Conservation (phyloP, 2,113 vertebrate species). For the Mandrillus leucophaeus region DNA sequence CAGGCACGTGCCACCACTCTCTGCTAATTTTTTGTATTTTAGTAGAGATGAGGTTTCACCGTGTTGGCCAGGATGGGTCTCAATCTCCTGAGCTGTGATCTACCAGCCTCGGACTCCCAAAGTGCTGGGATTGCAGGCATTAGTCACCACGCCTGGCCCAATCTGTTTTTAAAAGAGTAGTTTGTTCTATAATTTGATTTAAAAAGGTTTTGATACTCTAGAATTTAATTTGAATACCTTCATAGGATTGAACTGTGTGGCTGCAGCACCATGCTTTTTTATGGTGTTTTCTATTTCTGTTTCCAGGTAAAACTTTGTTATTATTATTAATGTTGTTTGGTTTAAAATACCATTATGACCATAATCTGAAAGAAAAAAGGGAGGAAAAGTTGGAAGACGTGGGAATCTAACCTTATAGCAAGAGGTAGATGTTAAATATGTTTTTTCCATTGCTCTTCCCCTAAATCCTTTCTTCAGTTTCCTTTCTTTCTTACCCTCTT, state of each 20-base stretch:
- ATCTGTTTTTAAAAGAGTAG: neutral
- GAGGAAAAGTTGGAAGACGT: neutral
- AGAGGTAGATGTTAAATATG: neutral
- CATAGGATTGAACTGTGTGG: neutral
- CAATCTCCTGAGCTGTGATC: too few relatives aligned
- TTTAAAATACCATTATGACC: too few relatives aligned
- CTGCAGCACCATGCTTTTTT: too few relatives aligned
- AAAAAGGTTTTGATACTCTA: neutral
- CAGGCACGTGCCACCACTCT: too few relatives aligned
- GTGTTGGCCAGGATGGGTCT: too few relatives aligned
- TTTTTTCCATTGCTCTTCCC: neutral
- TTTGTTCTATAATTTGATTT: neutral
- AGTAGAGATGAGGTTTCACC: too few relatives aligned
- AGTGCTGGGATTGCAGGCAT: too few relatives aligned
- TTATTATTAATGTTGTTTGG: neutral
- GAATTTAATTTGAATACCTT: neutral
- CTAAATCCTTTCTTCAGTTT: neutral
- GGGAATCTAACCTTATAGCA: neutral
- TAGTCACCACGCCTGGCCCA: too few relatives aligned
- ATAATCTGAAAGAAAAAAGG: too few relatives aligned
- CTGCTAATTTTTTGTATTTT: too few relatives aligned
- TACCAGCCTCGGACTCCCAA: too few relatives aligned
- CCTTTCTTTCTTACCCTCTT: neutral
- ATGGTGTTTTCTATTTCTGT: neutral
- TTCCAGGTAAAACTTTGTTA: neutral